Base-by-base conservation (phyloP, 2,797 vertebrate genomes). In the Catostomus latipinnis region DNA sequence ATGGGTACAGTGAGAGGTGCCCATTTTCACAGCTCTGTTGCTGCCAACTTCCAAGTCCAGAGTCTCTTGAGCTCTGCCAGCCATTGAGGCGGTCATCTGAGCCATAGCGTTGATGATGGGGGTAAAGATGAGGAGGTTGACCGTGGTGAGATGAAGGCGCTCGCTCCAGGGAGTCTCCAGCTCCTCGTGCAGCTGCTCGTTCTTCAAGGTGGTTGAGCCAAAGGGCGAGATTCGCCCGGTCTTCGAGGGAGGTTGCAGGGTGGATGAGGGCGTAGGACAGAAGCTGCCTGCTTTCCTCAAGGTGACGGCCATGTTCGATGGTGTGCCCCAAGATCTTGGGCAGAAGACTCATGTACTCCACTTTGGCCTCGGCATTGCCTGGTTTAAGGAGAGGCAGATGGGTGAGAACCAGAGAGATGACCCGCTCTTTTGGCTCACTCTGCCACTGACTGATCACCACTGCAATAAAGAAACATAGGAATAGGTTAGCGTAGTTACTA, bases 201-300 rank as follows among this genome's bases (percentile, higher is more conserved):
- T 99, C 98, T 91, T 99, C 98, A 89, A 99, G 92, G 93, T 98
- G 97, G 89, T 97, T 99, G 74, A 99, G 95, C 98, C 98, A 99
- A 87, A 98, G 96, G 4, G 97, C 98, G 75, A 99, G 92, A 50
- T 97, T 97, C 0, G 96, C 94, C 45, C 98, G 92, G 92, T 99
- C 98, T 63, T 99, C 98, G 80, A 98, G 82, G 1, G 97, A 98
- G 13, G 97, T 99, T 92, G 98, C 98, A 0, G 98, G 98, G 87
- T 99, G 98, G 74, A 99, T 99, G 89, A 99, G 93, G 77, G 98
- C 98, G 0, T 99, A 99, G 83, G 97, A 99, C 53, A 99, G 93
- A 78, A 99, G 95, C 92, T 99, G 98, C 71, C 98, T 93, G 81
- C 97, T 98, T 93, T 99, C 98, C 89, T 99, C 98, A 48, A 99